A percentile compares a stretch with the other conserved stretches of the same genome.
phyloP scores from a whole-genome alignment of 1,140 invertebrate species.

The Varroa destructor region DNA sequence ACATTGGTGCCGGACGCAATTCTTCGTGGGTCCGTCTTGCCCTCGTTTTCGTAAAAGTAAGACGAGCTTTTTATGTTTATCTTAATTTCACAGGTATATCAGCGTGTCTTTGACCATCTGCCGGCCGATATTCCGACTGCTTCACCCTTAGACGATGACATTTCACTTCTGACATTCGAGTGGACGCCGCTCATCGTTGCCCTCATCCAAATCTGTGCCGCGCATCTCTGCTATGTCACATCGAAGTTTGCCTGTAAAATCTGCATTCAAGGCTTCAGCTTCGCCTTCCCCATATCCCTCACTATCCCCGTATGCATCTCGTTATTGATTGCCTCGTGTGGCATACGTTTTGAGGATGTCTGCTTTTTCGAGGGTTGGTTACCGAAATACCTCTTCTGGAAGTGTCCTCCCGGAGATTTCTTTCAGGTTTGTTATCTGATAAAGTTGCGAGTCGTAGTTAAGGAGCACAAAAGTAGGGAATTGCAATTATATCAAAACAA shows the following conservation, averaged over 20 bases:
- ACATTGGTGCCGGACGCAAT: too few species aligned
- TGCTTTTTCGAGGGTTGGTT: slow-evolving; percentile 72
- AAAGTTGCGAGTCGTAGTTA: too few species aligned
- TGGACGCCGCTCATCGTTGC: slow-evolving; percentile 55
- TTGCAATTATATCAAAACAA: too few species aligned
- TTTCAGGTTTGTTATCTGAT: slow-evolving; percentile 34
- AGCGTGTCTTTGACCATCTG: slow-evolving; percentile 25
- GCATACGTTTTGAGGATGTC: slow-evolving; percentile 63
- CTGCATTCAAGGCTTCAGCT: slow-evolving; percentile 87
- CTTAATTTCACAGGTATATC: not conserved
- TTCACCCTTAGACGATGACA: slow-evolving; percentile 21
- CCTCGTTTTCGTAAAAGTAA: too few species aligned
- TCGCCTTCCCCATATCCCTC: slow-evolving; percentile 81
- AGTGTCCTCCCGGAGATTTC: slow-evolving; percentile 61
- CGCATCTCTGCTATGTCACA: slow-evolving; percentile 77
- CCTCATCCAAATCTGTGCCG: slow-evolving; percentile 62
- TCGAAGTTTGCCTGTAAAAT: slow-evolving; percentile 92
- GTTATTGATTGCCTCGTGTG: slow-evolving; percentile 71
- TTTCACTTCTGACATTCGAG: slow-evolving; percentile 12
- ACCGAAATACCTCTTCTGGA: slow-evolving; percentile 76
- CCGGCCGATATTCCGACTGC: slow-evolving; percentile 15
- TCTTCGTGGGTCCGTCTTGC: too few species aligned
- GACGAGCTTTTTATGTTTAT: too few species aligned
- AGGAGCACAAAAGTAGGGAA: too few species aligned
- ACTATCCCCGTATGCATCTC: slow-evolving; percentile 78